A percentile compares a stretch with the other conserved stretches of the same genome.
phyloP scores from a whole-genome alignment of 1,140 invertebrate genomes.

The Streblospio benedicti region DNA sequence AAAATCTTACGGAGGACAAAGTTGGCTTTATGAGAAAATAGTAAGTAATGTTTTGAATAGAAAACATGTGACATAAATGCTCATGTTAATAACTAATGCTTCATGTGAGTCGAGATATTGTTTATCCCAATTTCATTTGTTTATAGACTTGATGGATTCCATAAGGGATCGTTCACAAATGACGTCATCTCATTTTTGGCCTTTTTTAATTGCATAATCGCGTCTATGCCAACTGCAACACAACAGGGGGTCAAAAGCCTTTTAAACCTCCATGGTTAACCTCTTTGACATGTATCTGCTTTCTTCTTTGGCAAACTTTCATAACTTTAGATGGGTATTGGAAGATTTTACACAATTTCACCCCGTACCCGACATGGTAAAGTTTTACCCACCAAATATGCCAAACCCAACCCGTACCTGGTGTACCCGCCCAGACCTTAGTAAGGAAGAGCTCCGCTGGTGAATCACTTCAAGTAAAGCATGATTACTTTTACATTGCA shows the following conservation, averaged over 20 bases:
- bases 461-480: background rate
- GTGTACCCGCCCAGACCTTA: background rate
- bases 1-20: conserved; percentile 18
- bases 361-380: too few relatives aligned
- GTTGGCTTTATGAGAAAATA: background rate
- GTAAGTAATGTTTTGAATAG: background rate
- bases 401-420: background rate
- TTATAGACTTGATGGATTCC: background rate
- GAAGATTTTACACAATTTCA: too few relatives aligned
- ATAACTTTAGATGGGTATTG: too few relatives aligned
- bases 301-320: too few relatives aligned
- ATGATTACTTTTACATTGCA: background rate
- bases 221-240: too few relatives aligned
- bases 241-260: too few relatives aligned
- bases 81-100: background rate
- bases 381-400: background rate
- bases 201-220: background rate
- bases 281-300: too few relatives aligned
- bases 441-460: background rate
- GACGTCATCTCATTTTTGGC: background rate
- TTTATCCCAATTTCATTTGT: background rate
- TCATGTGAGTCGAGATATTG: background rate
- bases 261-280: too few relatives aligned
- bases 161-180: background rate
- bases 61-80: background rate